Evolutionary conservation across 1,140 invertebrate species (phyloP).

Genomic region (Diorhabda sublineata): DNA sequence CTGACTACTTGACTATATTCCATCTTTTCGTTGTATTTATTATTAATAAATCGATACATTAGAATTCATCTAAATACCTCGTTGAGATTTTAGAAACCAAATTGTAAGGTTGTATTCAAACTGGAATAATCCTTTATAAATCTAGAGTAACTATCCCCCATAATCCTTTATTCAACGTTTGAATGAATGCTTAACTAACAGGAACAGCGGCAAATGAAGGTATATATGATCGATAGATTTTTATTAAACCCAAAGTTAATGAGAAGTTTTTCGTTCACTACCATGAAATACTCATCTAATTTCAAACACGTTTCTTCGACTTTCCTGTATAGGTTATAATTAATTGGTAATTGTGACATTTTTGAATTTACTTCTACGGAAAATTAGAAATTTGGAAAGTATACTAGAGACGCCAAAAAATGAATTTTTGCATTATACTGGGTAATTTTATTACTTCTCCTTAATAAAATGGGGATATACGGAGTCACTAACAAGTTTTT

Average conservation of each 20-base stretch:
- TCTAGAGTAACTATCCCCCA: background rate
- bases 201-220: background rate
- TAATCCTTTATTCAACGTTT: background rate
- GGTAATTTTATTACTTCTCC: no score
- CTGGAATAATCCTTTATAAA: conserved; percentile 1
- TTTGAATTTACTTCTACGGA: background rate
- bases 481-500: no score
- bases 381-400: background rate
- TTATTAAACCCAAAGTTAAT: background rate
- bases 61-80: background rate
- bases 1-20: no score
- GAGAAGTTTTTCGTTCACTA: background rate
- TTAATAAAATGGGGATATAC: no score
- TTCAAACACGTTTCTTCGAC: background rate
- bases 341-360: background rate
- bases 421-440: no score
- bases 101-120: background rate
- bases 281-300: conserved; percentile 1
- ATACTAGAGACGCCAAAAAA: background rate
- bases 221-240: conserved; percentile 3
- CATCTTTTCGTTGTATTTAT: no score
- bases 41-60: no score
- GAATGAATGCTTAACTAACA: background rate
- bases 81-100: background rate
- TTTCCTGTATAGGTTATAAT: background rate